Conservation (phyloP, 2,797 vertebrate genomes). For the Poecilia picta region DNA sequence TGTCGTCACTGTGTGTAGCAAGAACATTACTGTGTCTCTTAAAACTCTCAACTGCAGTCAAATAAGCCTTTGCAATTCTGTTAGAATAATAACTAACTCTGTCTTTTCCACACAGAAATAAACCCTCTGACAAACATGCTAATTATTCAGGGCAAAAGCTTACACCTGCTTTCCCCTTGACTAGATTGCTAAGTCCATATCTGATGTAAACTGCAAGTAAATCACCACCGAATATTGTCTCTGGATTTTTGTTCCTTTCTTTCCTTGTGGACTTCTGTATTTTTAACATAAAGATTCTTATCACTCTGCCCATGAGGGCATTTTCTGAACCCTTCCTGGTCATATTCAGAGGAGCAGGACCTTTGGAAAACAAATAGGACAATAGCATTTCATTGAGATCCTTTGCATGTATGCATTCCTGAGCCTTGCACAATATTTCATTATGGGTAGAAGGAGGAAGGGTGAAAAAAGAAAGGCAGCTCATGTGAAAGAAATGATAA, state of each 20-base stretch:
- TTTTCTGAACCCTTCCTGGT: constrained; percentile 57
- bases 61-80: constrained; percentile 8
- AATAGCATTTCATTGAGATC: constrained; percentile 66
- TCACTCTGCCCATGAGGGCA: constrained; percentile 62
- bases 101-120: constrained; percentile 22
- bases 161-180: constrained; percentile 71
- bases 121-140: constrained; percentile 14
- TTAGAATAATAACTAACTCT: constrained; percentile 32
- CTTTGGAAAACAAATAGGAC: constrained; percentile 65
- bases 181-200: constrained; percentile 69
- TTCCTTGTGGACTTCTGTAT: constrained; percentile 55
- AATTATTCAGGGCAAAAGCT: constrained; percentile 32
- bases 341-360: constrained; percentile 62
- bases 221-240: constrained; percentile 78
- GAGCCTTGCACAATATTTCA: constrained; percentile 78
- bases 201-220: constrained; percentile 69
- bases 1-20: constrained; percentile 28
- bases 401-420: constrained; percentile 77
- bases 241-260: constrained; percentile 63
- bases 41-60: constrained; percentile 23
- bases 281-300: constrained; percentile 66
- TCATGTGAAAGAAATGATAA: constrained; percentile 68
- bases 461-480: constrained; percentile 62
- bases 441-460: constrained; percentile 70
- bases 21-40: constrained; percentile 15